Evolutionary conservation across 2,888 invertebrate genomes (phyloP).

Genomic region (Halictus quadricinctus): DNA sequence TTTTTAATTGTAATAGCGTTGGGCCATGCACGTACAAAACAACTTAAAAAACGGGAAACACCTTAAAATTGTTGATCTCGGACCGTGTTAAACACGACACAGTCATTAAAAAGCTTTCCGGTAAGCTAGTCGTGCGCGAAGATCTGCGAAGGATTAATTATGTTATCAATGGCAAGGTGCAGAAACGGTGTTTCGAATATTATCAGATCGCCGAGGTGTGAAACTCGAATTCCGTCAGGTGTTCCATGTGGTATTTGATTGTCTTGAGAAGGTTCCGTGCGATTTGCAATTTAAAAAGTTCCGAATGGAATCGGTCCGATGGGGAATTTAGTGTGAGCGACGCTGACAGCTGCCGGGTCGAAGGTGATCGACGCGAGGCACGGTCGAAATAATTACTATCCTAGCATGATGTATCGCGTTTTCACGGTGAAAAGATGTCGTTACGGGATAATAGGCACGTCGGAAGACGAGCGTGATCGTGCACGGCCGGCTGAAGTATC

Average conservation of each 20-base stretch:
- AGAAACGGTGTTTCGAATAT: background rate
- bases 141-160: background rate
- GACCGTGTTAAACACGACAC: no score
- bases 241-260: background rate
- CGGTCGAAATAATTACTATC: slow-evolving; percentile 32
- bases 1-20: background rate
- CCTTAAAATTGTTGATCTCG: no score
- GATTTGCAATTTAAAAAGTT: background rate
- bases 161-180: background rate
- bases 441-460: slow-evolving; percentile 38
- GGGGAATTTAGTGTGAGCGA: background rate
- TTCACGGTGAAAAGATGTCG: slow-evolving; percentile 8
- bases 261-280: background rate
- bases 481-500: slow-evolving; percentile 46
- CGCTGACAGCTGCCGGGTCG: background rate
- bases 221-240: background rate
- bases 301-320: background rate
- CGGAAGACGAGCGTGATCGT: slow-evolving; percentile 33
- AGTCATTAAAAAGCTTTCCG: no score
- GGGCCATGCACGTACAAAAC: no score
- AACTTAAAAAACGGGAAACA: no score
- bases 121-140: no score
- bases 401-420: slow-evolving; percentile 19
- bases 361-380: background rate
- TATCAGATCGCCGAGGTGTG: background rate